Evolutionary conservation across 64 coral and sea anemone species (phyloP).

Genomic region (Stichodactyla helianthus): DNA sequence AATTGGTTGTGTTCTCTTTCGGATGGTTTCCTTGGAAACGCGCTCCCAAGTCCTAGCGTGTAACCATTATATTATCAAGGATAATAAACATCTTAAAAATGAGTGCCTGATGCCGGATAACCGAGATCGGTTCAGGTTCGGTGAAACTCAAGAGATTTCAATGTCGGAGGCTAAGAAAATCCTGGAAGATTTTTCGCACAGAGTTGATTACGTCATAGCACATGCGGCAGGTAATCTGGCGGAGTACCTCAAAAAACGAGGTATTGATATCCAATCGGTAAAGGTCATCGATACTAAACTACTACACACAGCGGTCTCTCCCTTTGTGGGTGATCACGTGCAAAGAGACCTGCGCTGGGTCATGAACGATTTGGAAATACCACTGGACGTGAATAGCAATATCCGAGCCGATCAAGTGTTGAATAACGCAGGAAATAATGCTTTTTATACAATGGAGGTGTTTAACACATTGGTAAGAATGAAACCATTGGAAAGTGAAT

Average conservation of each 20-base stretch:
- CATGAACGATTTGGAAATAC: constrained; percentile 7
- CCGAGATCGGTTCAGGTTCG: constrained; percentile 1
- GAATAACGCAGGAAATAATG: constrained; percentile 6
- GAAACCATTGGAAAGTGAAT: background rate
- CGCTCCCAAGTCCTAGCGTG: background rate
- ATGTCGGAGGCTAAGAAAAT: background rate
- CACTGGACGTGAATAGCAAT: background rate
- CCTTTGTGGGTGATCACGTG: constrained; percentile 11
- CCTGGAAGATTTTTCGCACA: background rate
- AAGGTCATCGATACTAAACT: constrained; percentile 16
- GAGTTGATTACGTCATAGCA: constrained; percentile 14
- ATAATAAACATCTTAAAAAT: constrained; percentile 57
- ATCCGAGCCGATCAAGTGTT: background rate
- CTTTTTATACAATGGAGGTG: constrained; percentile 21
- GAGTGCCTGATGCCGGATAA: constrained; percentile 24
- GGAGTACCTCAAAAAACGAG: background rate
- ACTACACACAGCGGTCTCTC: constrained; percentile 15
- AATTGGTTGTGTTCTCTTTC: background rate
- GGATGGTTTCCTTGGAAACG: constrained; percentile 7
- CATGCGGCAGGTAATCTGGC: background rate
- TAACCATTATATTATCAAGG: constrained; percentile 46
- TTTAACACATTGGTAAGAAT: background rate
- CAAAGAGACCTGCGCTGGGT: background rate
- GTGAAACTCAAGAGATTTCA: background rate
- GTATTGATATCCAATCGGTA: background rate